Base-by-base conservation (phyloP, 2,113 vertebrate species). In the Phyllostomus hastatus region DNA sequence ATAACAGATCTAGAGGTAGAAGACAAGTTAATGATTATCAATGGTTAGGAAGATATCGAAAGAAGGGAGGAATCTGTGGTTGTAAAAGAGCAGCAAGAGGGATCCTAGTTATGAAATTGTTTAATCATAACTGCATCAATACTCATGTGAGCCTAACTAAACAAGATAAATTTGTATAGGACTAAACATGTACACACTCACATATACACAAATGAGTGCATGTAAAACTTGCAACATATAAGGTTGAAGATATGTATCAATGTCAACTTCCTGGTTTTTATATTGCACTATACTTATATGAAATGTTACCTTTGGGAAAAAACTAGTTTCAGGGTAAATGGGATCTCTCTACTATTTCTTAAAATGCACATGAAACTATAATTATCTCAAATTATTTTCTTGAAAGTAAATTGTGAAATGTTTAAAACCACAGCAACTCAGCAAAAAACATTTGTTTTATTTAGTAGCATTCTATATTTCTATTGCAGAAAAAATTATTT, bases 381-480 rank as follows among this genome's bases (percentile, higher is more conserved):
- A 84, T 48, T 46, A 78, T 78, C 26, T 92, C 7, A 48, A 61
- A 46, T 31, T 26, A 52, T 86, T 90, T 92, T 2, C 15, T 91
- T 79, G 59, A 46, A 70, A 57, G 10, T 75, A 91, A 73, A 33
- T 22, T 66, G n/a, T 96, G 88, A 96, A 54, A 35, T 86, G 24
- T 75, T 95, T 88, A 59, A 20, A 87, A 20, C 15, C 66, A 33
- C 15, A 35, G 22, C 3, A 82, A n/a, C 5, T 64, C 31, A 67
- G 14, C 61, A 76, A 70, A 81, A 19, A 61, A 61, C 10, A 69
- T 41, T 78, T 91, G 2, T 52, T 95, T 43, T 90, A 54, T 73
- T 92, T 96, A 95, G 41, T 14, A 96, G 54, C 83, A 52, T 91
- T 12, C 76, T 90, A 10, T 81, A 75, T 93, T 95, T 89, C n/a